Evolutionary conservation across 2,113 vertebrate species (phyloP).

Genomic region (Mus musculus): DNA sequence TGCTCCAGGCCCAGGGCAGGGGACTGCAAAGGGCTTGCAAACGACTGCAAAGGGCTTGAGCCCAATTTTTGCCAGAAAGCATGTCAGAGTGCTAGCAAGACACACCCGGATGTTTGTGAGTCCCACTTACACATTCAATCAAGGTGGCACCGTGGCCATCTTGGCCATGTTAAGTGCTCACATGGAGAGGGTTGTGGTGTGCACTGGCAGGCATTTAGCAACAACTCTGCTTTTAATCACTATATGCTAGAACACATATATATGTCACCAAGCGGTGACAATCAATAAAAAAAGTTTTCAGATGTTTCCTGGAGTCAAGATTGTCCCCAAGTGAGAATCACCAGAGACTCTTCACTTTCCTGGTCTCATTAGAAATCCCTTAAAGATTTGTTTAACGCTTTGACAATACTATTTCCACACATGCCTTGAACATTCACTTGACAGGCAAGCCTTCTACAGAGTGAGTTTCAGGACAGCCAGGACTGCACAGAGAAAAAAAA

Average conservation of each 20-base stretch:
- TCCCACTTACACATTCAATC: background rate
- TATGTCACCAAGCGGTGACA: background rate
- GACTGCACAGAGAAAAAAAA: no score
- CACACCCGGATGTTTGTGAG: background rate
- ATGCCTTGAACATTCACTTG: background rate
- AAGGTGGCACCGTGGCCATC: background rate
- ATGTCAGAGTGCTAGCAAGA: conserved; percentile 30
- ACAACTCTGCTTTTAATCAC: background rate
- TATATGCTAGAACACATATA: no score
- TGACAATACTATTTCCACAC: background rate
- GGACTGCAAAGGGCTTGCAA: conserved; percentile 32
- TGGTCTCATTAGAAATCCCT: background rate
- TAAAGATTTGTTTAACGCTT: background rate
- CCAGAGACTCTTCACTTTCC: background rate
- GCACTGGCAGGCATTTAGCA: background rate
- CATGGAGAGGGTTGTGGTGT: background rate
- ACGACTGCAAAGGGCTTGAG: conserved; percentile 42
- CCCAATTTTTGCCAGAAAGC: conserved; percentile 69
- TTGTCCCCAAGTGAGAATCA: background rate
- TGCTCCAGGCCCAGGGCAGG: background rate
- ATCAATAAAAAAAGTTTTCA: background rate
- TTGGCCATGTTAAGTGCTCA: background rate
- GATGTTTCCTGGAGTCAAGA: background rate
- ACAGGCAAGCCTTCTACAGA: background rate
- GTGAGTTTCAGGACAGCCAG: no score